Evolutionary conservation across 1,140 invertebrate species (phyloP).

Genomic region (Heliothis virescens): DNA sequence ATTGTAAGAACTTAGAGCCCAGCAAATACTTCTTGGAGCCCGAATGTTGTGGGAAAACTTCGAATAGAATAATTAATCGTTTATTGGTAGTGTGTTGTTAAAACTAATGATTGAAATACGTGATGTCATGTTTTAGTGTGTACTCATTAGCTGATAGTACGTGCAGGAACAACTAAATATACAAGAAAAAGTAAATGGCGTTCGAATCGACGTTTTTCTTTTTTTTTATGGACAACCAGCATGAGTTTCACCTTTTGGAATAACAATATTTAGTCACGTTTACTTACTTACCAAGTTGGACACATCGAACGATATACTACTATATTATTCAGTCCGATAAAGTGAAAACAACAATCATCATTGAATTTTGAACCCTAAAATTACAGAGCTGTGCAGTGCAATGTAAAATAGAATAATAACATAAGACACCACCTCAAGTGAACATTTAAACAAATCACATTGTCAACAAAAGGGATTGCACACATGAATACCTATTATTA

Average conservation of each 20-base stretch:
- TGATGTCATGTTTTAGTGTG: not conserved
- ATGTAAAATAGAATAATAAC: not conserved
- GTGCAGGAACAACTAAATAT: not conserved
- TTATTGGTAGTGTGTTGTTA: constrained; percentile 20
- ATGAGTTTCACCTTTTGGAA: no score
- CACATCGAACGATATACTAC: no score
- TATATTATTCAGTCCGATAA: no score
- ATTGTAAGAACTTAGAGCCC: constrained; percentile 31
- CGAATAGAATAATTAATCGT: constrained; percentile 15
- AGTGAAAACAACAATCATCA: no score
- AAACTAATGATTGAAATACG: constrained; percentile 22
- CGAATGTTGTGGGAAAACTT: constrained; percentile 26
- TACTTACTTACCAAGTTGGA: no score
- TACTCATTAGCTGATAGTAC: not conserved
- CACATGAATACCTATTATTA: constrained; percentile 8
- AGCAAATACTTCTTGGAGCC: constrained; percentile 18
- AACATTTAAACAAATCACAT: not conserved
- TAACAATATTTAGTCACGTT: no score
- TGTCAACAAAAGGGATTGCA: constrained; percentile 6
- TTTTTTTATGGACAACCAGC: no score
- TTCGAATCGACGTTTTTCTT: no score
- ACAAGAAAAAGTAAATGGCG: no score
- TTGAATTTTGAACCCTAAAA: no score
- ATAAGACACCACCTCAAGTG: not conserved
- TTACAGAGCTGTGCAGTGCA: no score